Evolutionary conservation across 2,113 vertebrate species (phyloP).

Genomic region (Sisor rabdophorus): DNA sequence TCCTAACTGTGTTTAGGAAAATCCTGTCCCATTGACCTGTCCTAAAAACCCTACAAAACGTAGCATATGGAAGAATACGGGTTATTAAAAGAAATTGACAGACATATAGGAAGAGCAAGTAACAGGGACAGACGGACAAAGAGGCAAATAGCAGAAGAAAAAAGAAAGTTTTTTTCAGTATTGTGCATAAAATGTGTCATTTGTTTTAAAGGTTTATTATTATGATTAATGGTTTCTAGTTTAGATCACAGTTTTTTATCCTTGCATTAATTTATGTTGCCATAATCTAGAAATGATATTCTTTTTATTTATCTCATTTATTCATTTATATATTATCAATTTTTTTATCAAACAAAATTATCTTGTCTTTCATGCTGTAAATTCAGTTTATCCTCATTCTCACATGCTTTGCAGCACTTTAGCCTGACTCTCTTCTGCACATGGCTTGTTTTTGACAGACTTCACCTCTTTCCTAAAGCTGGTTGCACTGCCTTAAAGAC

Average conservation of each 20-base stretch:
- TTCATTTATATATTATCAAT: background rate
- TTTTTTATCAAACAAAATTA: background rate
- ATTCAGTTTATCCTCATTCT: background rate
- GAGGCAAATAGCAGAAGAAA: too few relatives aligned
- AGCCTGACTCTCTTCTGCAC: background rate
- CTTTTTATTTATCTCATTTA: too few relatives aligned
- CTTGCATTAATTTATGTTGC: background rate
- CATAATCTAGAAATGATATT: too few relatives aligned
- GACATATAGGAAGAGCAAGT: background rate
- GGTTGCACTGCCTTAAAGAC: background rate
- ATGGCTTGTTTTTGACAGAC: conserved; percentile 5
- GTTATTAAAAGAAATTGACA: background rate
- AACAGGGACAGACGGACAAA: too few relatives aligned
- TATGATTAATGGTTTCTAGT: too few relatives aligned
- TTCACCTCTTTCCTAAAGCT: background rate
- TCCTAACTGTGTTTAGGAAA: conserved; percentile 13
- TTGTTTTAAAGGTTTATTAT: too few relatives aligned
- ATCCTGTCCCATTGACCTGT: conserved; percentile 12
- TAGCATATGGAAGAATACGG: background rate
- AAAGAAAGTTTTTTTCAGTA: too few relatives aligned
- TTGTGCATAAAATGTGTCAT: background rate
- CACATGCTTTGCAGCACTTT: background rate
- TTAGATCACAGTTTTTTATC: background rate
- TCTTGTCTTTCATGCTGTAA: too few relatives aligned
- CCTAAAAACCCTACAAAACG: conserved; percentile 21